Conservation (phyloP, 1,140 invertebrate genomes). For the Zelostemma sp. region DNA sequence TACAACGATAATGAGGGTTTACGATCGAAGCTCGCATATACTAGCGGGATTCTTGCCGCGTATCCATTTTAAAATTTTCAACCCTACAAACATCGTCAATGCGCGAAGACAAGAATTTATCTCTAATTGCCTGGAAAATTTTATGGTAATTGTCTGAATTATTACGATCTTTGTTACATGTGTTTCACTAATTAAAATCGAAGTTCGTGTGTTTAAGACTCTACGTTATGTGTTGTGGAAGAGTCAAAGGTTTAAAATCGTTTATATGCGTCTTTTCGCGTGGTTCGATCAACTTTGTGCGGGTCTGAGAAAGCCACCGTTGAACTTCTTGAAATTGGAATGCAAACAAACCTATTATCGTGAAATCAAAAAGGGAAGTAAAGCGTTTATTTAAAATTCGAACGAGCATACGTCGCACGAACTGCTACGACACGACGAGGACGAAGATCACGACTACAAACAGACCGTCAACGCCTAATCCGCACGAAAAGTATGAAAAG, state of each 20-base stretch:
- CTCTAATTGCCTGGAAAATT: slow-evolving; percentile 33
- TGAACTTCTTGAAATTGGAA: slow-evolving; percentile 64
- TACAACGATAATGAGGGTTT: slow-evolving; percentile 62
- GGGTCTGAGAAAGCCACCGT: slow-evolving; percentile 45
- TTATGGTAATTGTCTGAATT: slow-evolving; percentile 13
- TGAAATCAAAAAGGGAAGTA: slow-evolving; percentile 63
- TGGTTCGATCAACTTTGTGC: slow-evolving; percentile 14
- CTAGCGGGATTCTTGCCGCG: slow-evolving; percentile 26
- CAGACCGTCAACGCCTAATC: slow-evolving; percentile 54
- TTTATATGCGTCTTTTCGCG: slow-evolving; percentile 12
- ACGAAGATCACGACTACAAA: slow-evolving; percentile 48
- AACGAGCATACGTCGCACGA: slow-evolving; percentile 48
- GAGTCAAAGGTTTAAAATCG: slow-evolving; percentile 15
- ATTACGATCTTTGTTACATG: too few species aligned
- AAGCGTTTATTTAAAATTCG: slow-evolving; percentile 61
- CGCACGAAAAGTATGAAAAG: slow-evolving; percentile 65
- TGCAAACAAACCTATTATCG: slow-evolving; percentile 67
- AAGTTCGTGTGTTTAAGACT: neutral
- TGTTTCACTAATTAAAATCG: slow-evolving; percentile 5
- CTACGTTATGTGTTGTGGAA: neutral
- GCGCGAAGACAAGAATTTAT: slow-evolving; percentile 45
- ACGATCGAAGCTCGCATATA: slow-evolving; percentile 55
- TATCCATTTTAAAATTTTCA: slow-evolving; percentile 33
- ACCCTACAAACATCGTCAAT: slow-evolving; percentile 31
- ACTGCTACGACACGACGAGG: slow-evolving; percentile 26